Evolutionary conservation across 2,113 vertebrate species (phyloP).

Genomic region (Calyptommatus sinebrachiatus): DNA sequence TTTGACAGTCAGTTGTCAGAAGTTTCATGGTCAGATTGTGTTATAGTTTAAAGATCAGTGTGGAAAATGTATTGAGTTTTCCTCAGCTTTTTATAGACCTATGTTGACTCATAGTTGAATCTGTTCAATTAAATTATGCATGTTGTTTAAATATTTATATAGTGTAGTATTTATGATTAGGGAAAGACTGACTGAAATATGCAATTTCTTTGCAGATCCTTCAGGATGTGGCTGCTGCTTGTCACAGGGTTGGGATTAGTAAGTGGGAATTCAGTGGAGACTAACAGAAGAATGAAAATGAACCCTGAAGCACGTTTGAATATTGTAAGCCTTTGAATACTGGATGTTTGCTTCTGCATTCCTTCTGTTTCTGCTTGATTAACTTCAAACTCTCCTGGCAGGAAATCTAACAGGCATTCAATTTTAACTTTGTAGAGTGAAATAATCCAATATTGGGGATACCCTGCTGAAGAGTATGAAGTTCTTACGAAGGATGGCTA

Average conservation of each 20-base stretch:
- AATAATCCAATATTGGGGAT: constrained; percentile 73
- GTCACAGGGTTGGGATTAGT: not conserved
- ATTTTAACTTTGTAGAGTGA: constrained; percentile 53
- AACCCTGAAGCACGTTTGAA: not conserved
- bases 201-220: not conserved
- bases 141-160: not conserved
- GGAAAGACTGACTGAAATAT: not conserved
- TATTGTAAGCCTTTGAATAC: not conserved
- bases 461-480: constrained; percentile 75
- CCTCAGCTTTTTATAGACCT: not conserved
- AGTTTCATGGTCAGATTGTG: too few relatives aligned
- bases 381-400: not conserved
- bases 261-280: not conserved
- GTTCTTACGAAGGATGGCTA: constrained; percentile 77
- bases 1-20: too few relatives aligned
- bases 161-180: not conserved
- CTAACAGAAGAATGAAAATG: not conserved
- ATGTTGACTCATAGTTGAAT: not conserved
- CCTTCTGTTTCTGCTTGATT: not conserved
- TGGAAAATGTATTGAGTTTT: not conserved
- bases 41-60: too few relatives aligned
- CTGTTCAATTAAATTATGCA: not conserved
- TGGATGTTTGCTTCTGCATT: not conserved
- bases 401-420: not conserved
- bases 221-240: not conserved